These are phyloP conservation scores for Mormyrops boulengeri DNA, from an alignment of 2,797 vertebrate species.

Conservation along the genomic window DNA sequence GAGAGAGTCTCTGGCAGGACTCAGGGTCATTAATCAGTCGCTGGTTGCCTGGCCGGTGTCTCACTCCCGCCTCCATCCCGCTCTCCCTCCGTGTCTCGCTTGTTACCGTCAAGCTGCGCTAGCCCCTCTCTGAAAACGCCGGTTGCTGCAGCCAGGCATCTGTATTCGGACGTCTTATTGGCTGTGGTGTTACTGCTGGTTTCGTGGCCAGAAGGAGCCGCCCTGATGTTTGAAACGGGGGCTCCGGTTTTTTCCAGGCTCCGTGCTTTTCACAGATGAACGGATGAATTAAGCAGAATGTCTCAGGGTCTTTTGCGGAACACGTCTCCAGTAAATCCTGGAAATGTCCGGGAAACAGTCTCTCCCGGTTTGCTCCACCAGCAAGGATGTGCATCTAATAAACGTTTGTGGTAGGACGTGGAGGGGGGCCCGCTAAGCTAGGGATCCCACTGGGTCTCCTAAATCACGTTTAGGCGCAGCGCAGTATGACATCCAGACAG, in stretches of 20 bases:
- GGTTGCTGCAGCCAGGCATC: background rate
- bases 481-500: constrained; percentile 75
- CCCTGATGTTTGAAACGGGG: constrained; percentile 46
- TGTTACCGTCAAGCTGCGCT: background rate
- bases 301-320: constrained; percentile 36
- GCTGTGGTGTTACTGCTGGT: constrained; percentile 53
- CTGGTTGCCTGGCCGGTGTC: constrained; percentile 64
- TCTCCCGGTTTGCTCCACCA: constrained; percentile 54
- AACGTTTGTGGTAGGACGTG: constrained; percentile 51
- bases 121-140: background rate
- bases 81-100: background rate
- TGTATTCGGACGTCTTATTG: constrained; percentile 55
- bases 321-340: constrained; percentile 46
- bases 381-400: constrained; percentile 47
- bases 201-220: constrained; percentile 54
- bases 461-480: constrained; percentile 69
- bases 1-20: constrained; percentile 70
- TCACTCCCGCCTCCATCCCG: constrained; percentile 43
- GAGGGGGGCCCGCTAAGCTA: constrained; percentile 42
- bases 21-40: constrained; percentile 77
- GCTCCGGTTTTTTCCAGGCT: constrained; percentile 63
- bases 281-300: constrained; percentile 58
- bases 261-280: constrained; percentile 61
- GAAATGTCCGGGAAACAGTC: constrained; percentile 44
- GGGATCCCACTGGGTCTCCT: constrained; percentile 63